Evolutionary conservation across 2,888 invertebrate species (phyloP).

Genomic region (Dryococelus australis): DNA sequence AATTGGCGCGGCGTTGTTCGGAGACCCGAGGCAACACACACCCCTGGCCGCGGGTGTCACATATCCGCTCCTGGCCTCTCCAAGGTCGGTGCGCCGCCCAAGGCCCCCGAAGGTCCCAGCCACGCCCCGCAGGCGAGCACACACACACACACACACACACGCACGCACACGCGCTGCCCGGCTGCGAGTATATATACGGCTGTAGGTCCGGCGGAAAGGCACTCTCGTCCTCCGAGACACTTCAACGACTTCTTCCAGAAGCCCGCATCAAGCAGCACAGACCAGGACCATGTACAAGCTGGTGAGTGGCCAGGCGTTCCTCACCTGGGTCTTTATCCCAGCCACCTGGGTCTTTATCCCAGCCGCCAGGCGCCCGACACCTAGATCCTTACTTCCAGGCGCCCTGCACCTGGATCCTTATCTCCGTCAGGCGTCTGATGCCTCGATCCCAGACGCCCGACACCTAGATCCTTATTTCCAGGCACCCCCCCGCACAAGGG

Average conservation of each 20-base stretch:
- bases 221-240: not conserved
- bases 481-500: too few relatives aligned
- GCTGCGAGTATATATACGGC: not conserved
- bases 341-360: too few relatives aligned
- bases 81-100: constrained; percentile 21
- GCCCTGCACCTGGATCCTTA: too few relatives aligned
- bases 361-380: too few relatives aligned
- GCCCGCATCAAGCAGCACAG: constrained; percentile 37
- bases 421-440: too few relatives aligned
- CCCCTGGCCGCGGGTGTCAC: not conserved
- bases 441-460: too few relatives aligned
- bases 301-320: constrained; percentile 43
- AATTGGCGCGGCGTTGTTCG: too few relatives aligned
- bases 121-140: not conserved
- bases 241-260: not conserved
- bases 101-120: constrained; percentile 29
- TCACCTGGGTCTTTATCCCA: too few relatives aligned
- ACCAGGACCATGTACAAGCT: constrained; percentile 47
- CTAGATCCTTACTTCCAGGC: too few relatives aligned
- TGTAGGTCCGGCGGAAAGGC: not conserved
- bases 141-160: not conserved
- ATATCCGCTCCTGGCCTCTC: not conserved
- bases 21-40: too few relatives aligned
- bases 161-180: not conserved
- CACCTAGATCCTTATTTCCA: too few relatives aligned